Evolutionary conservation across 1,140 invertebrate genomes (phyloP), one percentile per base, ranked within the genome.

Genomic region (Brachionus sp.): DNA sequence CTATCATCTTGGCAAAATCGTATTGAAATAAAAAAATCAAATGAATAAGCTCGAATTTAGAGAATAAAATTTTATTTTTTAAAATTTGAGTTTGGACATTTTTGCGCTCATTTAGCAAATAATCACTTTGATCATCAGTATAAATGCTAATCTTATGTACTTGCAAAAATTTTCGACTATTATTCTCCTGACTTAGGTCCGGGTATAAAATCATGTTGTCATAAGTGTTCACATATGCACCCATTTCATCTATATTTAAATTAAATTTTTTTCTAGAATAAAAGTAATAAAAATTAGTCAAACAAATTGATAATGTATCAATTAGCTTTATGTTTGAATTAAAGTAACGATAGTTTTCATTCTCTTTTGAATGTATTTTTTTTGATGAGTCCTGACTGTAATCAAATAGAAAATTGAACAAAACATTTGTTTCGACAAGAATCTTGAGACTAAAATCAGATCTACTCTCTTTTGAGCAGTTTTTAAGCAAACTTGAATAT

Each of bases 1-100:
- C 77, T 25, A 80, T 80, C 35, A 80, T 29, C 13, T 80, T 80
- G 23, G 50, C 35, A 80, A 62, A 80, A n/a, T 62, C 50, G 35
- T 80, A 80, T n/a, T 25, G 9, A 37, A 80, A 80, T n/a, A 57
- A 39, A 66, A 80, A 80, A 62, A 62, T 35, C 5, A 80, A 9
- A 16, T 80, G 37, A 80, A 66, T 33, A 12, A 75, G 9, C 13
- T 75, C 42, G 12, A 75, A 75, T n/a, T 75, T 75, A 4, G 70
- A 9, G 44, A 46, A 75, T 4, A 75, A 19, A 46, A 75, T 44
- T 75, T 75, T 75, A 46, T 75, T 75, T 46, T 29, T 44, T 13
- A 29, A 16, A 46, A 75, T 33, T 75, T 46, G 3, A 25, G 16
- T 33, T 3, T 19, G 5, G 0, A 46, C 16, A 35, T 29, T 19